Evolutionary conservation across 2,888 invertebrate genomes (phyloP).

Genomic region (Torymus aiolomorphi): DNA sequence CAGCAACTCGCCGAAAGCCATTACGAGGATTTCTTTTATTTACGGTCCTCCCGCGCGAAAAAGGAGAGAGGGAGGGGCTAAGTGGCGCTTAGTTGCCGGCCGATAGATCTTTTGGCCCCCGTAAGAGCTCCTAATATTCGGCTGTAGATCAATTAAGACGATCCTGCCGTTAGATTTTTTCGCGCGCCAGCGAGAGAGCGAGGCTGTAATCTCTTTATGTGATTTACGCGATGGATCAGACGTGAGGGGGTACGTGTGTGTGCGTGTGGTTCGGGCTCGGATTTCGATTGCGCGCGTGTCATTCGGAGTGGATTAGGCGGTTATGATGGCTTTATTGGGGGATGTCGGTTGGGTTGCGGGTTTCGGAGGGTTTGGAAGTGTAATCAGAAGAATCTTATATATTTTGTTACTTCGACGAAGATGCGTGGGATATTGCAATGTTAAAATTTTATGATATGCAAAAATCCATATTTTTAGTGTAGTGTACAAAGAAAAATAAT

Average conservation of each 20-base stretch:
- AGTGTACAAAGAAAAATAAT: no score
- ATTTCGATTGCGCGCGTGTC: background rate
- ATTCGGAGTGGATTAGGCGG: conserved; percentile 11
- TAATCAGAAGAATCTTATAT: no score
- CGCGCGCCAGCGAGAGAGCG: background rate
- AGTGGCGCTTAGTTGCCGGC: conserved; percentile 65
- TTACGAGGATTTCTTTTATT: conserved; percentile 75
- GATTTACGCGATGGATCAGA: conserved; percentile 45
- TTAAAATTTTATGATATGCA: no score
- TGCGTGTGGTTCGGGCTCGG: background rate
- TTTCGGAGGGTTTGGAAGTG: no score
- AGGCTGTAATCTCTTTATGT: conserved; percentile 58
- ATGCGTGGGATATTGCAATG: no score
- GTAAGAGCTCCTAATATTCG: conserved; percentile 68
- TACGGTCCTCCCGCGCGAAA: conserved; percentile 64
- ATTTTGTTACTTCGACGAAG: no score
- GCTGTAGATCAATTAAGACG: conserved; percentile 74
- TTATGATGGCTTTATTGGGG: background rate
- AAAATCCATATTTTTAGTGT: no score
- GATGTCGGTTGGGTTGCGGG: no score
- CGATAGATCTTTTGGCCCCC: conserved; percentile 66
- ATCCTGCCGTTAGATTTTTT: conserved; percentile 39
- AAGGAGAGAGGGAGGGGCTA: conserved; percentile 56
- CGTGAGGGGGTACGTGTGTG: background rate
- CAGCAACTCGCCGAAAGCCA: conserved; percentile 70